phyloP scores from a whole-genome alignment of 2,113 vertebrate species.

The Sebastes fasciatus region DNA sequence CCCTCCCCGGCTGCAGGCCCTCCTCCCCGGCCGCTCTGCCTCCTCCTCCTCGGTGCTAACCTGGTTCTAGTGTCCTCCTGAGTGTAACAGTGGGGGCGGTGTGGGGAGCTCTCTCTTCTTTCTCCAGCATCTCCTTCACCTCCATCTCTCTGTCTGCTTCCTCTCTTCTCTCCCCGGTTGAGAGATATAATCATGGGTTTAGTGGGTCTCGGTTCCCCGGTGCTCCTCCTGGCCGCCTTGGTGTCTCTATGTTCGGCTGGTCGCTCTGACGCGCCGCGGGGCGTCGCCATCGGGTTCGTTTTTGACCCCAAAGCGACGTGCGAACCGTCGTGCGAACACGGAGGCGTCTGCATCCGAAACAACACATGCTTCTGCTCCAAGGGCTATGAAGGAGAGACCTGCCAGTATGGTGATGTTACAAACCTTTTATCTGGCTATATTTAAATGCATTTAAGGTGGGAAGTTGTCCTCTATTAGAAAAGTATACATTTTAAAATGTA shows the following conservation, averaged over 20 bases:
- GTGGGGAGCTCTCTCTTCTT: no score
- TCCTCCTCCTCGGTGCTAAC: background rate
- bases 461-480: background rate
- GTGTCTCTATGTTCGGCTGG: slow-evolving; percentile 54
- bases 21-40: background rate
- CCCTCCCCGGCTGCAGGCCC: background rate
- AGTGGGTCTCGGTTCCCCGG: background rate
- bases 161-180: no score
- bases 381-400: slow-evolving; percentile 89
- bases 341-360: slow-evolving; percentile 87
- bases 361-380: slow-evolving; percentile 87
- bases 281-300: slow-evolving; percentile 82
- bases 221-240: slow-evolving; percentile 27
- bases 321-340: slow-evolving; percentile 85
- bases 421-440: background rate
- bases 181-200: slow-evolving; percentile 17
- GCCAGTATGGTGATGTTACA: slow-evolving; percentile 87
- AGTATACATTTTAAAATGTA: background rate
- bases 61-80: background rate
- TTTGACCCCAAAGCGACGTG: slow-evolving; percentile 83
- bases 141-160: no score
- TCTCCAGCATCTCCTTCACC: no score
- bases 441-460: background rate
- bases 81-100: no score
- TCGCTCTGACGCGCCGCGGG: slow-evolving; percentile 78